phyloP scores from a whole-genome alignment of 2,888 invertebrate genomes.

The Agrotis clavis region DNA sequence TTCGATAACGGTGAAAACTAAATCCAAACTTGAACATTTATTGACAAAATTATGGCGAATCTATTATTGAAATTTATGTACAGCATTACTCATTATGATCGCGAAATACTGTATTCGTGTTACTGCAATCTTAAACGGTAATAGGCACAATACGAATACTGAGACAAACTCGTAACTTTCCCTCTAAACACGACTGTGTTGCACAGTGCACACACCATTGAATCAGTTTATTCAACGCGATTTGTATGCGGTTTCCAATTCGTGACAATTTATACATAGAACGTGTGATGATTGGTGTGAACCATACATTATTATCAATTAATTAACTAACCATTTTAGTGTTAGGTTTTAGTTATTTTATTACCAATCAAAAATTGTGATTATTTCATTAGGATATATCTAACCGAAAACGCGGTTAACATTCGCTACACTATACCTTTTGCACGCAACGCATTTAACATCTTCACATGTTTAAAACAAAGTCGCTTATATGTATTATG shows the following conservation, averaged over 20 bases:
- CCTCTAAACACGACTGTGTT: slow-evolving; percentile 19
- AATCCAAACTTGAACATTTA: too few relatives aligned
- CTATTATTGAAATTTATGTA: too few relatives aligned
- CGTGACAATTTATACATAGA: background rate
- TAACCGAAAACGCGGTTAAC: too few relatives aligned
- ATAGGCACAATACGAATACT: background rate
- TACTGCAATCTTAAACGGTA: slow-evolving; percentile 17
- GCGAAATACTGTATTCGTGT: slow-evolving; percentile 38
- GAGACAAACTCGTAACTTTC: slow-evolving; percentile 15
- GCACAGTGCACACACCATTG: slow-evolving; percentile 5
- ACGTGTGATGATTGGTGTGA: slow-evolving; percentile 12
- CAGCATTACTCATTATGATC: background rate
- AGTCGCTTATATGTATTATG: too few relatives aligned
- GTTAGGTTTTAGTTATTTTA: background rate
- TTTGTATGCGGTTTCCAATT: slow-evolving; percentile 22
- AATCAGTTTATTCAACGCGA: slow-evolving; percentile 17
- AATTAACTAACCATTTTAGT: slow-evolving; percentile 1
- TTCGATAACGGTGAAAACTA: too few relatives aligned
- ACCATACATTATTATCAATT: slow-evolving; percentile 11
- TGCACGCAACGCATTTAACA: background rate
- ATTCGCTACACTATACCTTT: too few relatives aligned
- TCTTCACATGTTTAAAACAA: too few relatives aligned
- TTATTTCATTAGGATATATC: background rate
- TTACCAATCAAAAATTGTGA: background rate
- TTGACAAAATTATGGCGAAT: too few relatives aligned